phyloP scores from a whole-genome alignment of 37 sponge, comb jelly and placozoan species.

The Mnemiopsis leidyi region DNA sequence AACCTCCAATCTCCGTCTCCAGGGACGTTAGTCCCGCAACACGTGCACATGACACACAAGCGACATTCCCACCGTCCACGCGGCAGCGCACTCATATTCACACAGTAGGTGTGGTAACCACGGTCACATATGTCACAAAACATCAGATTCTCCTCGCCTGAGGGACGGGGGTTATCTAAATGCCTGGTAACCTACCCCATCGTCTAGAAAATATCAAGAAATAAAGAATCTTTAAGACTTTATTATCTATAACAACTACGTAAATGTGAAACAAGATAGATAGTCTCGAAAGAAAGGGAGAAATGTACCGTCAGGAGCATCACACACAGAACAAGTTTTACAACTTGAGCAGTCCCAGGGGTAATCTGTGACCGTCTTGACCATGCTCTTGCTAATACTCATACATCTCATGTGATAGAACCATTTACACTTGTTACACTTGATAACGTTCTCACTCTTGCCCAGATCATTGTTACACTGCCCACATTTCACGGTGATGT shows the following conservation, averaged over 20 bases:
- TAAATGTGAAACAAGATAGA: too few species aligned
- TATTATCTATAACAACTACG: too few species aligned
- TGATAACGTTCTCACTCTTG: background rate
- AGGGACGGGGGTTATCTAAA: too few species aligned
- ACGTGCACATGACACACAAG: slow-evolving; percentile 68
- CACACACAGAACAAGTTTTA: slow-evolving; percentile 78
- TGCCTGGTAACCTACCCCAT: too few species aligned
- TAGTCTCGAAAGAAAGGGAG: too few species aligned
- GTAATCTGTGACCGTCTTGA: slow-evolving; percentile 68
- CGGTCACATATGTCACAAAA: slow-evolving; percentile 93
- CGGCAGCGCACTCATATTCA: slow-evolving; percentile 73
- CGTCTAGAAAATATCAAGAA: too few species aligned
- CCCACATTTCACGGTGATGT: background rate
- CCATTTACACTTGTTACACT: background rate
- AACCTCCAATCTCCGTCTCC: slow-evolving; percentile 4
- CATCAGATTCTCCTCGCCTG: slow-evolving; percentile 71
- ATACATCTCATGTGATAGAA: slow-evolving; percentile 76
- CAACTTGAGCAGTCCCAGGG: slow-evolving; percentile 90
- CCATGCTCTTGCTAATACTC: slow-evolving; percentile 63
- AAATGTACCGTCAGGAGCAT: slow-evolving; percentile 70
- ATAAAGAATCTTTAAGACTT: too few species aligned
- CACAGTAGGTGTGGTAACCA: slow-evolving; percentile 95
- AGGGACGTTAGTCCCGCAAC: slow-evolving; percentile 64
- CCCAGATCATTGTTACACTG: slow-evolving; percentile 13
- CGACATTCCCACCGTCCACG: slow-evolving; percentile 75